These are phyloP conservation scores for Tipula unca DNA, from an alignment of 2,888 invertebrate genomes.

Conservation along the genomic window DNA sequence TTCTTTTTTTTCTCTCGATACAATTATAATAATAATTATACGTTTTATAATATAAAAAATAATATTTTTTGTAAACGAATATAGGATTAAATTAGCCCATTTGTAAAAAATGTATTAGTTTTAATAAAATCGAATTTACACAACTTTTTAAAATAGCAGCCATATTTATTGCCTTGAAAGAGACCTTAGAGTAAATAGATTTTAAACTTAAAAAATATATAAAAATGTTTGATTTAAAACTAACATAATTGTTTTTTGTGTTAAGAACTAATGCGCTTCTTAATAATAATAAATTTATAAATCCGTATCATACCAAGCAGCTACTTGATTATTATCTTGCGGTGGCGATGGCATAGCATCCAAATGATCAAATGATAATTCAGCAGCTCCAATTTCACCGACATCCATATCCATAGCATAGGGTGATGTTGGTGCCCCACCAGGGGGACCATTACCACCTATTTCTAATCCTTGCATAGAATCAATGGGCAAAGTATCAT, in stretches of 20 bases:
- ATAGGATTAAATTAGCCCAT: background rate
- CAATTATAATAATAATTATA: background rate
- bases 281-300: conserved; percentile 49
- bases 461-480: conserved; percentile 93
- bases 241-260: background rate
- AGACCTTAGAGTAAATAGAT: background rate
- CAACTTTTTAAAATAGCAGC: background rate
- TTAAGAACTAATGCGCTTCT: conserved; percentile 14
- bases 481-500: conserved; percentile 96
- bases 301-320: conserved; percentile 97
- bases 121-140: background rate
- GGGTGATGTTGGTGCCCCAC: conserved; percentile 42
- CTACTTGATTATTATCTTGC: conserved; percentile 83
- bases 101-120: background rate
- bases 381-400: conserved; percentile 62
- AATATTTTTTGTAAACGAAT: background rate
- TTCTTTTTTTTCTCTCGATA: background rate
- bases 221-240: background rate
- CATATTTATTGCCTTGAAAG: conserved; percentile 8
- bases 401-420: conserved; percentile 90
- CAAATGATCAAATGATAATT: conserved; percentile 69
- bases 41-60: background rate
- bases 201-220: background rate
- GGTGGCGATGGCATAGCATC: conserved; percentile 74
- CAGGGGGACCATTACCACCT: conserved; percentile 45